Base-by-base conservation (phyloP, 2,797 vertebrate genomes). In the Leucoraja ocellata region DNA sequence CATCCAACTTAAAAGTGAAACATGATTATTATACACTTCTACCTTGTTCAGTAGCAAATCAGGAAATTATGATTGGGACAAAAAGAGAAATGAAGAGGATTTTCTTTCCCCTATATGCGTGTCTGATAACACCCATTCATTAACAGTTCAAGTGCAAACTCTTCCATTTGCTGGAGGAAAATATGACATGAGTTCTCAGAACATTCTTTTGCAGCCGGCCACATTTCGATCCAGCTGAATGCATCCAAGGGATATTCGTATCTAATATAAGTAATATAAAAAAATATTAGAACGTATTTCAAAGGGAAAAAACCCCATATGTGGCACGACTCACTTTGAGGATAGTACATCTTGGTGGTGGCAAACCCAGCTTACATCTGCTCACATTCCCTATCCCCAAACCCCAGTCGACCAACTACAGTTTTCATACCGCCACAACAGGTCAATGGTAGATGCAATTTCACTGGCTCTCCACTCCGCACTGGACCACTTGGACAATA, bases 231-330 rank as follows among this genome's bases (percentile, higher is more conserved):
- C 96, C 97, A 95, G 0, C 97, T 96, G 6, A 95, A 96, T 0
- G 98, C 97, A 94, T 99, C 98, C 95, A 99, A 94, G 11, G 97
- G 97, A 46, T 98, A 97, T 88, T 98, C 97, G 93, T 97, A 98
- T 95, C 98, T 99, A 93, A 63, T 96, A 94, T 81, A 93, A 23
- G 93, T 93, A 94, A 88, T 36, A 88, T 14, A 63, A n/a, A 68
- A 88, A 25, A 39, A 79, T 36, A 68, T 0, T 10, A 8, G n/a
- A 11, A 39, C 8, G 18, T n/a, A 68, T 16, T 36, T 7, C n/a
- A 88, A 68, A 36, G 16, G 1, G 16, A 21, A 88, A 9, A 78
- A 58, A 28, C 6, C n/a, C 36, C 18, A 65, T 1, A 16, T 88
- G 5, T 88, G 84, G 14, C 58, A 65, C 5, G 11, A 86, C 1